Evolutionary conservation across 2,888 invertebrate species (phyloP).

Genomic region (Cheiracanthium punctorium): DNA sequence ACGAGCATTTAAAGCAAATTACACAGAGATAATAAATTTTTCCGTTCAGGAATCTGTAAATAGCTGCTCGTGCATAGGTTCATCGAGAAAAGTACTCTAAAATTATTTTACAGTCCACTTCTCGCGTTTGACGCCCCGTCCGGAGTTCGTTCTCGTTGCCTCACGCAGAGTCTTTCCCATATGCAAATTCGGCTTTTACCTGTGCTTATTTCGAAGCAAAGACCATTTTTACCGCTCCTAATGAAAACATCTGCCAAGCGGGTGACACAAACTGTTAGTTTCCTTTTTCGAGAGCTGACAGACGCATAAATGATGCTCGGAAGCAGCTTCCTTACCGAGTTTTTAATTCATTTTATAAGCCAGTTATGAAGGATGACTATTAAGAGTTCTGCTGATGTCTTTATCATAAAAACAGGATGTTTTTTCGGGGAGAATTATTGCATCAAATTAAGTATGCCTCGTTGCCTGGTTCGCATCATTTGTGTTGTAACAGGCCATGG

Average conservation of each 20-base stretch:
- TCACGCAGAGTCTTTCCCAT: neutral
- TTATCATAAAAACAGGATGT: constrained; percentile 49
- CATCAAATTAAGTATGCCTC: constrained; percentile 32
- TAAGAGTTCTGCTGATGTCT: constrained; percentile 33
- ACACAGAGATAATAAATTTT: neutral
- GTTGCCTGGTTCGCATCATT: neutral
- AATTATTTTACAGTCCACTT: constrained; percentile 7
- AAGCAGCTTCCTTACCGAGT: constrained; percentile 16
- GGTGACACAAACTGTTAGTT: constrained; percentile 31
- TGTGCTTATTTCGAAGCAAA: neutral
- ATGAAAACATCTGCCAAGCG: constrained; percentile 47
- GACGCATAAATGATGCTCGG: constrained; percentile 43
- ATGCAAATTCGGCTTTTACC: neutral
- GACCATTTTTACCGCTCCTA: constrained; percentile 29
- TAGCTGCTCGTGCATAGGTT: neutral
- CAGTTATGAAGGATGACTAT: constrained; percentile 22
- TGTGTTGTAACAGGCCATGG: neutral
- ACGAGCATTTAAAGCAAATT: neutral
- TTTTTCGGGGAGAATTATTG: constrained; percentile 19
- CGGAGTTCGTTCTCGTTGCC: neutral
- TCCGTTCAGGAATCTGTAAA: neutral
- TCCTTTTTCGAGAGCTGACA: constrained; percentile 40
- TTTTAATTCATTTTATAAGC: constrained; percentile 39
- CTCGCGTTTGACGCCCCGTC: neutral
- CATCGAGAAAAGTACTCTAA: neutral